A percentile compares a stretch with the other conserved stretches of the same genome.
phyloP scores from a whole-genome alignment of 1,140 invertebrate species.

The Drosophila kohkoa region DNA sequence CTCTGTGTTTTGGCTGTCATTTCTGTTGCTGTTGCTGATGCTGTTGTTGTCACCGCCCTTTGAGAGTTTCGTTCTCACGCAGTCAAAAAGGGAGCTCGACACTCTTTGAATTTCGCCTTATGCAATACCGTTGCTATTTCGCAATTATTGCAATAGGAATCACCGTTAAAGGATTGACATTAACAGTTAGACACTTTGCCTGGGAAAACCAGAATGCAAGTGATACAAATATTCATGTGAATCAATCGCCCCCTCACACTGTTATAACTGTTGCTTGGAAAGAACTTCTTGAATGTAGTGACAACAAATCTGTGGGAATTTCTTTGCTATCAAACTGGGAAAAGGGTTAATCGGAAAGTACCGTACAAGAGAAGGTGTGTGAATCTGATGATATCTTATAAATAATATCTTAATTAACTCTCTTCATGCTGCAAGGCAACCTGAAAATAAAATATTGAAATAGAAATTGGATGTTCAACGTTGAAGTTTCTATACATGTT shows the following conservation, averaged over 20 bases:
- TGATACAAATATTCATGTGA: slow-evolving; percentile 58
- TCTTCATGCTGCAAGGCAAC: no score
- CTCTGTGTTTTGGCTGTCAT: not conserved
- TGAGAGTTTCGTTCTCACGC: slow-evolving; percentile 62
- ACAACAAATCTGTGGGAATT: slow-evolving; percentile 35
- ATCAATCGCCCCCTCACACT: slow-evolving; percentile 11
- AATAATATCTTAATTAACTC: slow-evolving; percentile 1
- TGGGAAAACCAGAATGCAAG: slow-evolving; percentile 23
- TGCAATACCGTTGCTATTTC: slow-evolving; percentile 61
- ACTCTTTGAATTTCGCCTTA: not conserved
- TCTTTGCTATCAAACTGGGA: not conserved
- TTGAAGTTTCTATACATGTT: no score
- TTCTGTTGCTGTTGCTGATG: not conserved
- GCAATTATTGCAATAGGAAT: slow-evolving; percentile 59
- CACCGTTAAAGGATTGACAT: slow-evolving; percentile 70
- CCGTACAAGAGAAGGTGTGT: not conserved
- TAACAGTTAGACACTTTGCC: slow-evolving; percentile 51
- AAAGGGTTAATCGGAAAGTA: slow-evolving; percentile 5
- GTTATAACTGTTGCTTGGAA: slow-evolving; percentile 37
- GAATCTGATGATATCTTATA: not conserved
- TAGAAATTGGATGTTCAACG: no score
- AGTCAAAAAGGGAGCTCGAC: slow-evolving; percentile 56
- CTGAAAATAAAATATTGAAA: no score
- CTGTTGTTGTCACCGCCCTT: slow-evolving; percentile 11
- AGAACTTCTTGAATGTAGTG: not conserved